Percentiles rank a stretch among this genome's conserved stretches.
phyloP scores from a whole-genome alignment of 2,888 invertebrate species.

The Pomacea canaliculata region DNA sequence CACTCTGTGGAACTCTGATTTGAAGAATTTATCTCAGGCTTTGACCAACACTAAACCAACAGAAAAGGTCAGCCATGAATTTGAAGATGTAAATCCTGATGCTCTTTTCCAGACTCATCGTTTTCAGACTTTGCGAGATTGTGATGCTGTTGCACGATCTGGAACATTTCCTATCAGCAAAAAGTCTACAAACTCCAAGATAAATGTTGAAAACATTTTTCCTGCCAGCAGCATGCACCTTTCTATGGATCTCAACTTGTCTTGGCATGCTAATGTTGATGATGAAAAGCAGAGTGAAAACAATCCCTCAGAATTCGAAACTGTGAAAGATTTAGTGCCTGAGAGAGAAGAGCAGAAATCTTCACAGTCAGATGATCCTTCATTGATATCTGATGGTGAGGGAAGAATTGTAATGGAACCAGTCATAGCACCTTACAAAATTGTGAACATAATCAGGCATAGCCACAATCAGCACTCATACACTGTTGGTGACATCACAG shows the following conservation, averaged over 20 bases:
- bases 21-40: slow-evolving; percentile 15
- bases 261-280: slow-evolving; percentile 24
- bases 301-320: slow-evolving; percentile 18
- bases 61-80: slow-evolving; percentile 46
- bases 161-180: slow-evolving; percentile 55
- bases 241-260: slow-evolving; percentile 29
- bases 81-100: slow-evolving; percentile 54
- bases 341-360: slow-evolving; percentile 7
- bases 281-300: slow-evolving; percentile 17
- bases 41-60: neutral
- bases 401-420: slow-evolving; percentile 13
- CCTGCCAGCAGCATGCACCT: neutral
- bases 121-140: slow-evolving; percentile 49
- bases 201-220: slow-evolving; percentile 20
- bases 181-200: slow-evolving; percentile 39
- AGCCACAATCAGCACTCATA: slow-evolving; percentile 23
- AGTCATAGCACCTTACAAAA: slow-evolving; percentile 21
- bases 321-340: neutral
- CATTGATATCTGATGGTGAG: slow-evolving; percentile 26
- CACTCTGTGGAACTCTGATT: slow-evolving; percentile 57
- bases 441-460: slow-evolving; percentile 30
- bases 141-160: slow-evolving; percentile 45
- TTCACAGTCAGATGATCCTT: slow-evolving; percentile 19
- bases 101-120: slow-evolving; percentile 47
- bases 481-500: slow-evolving; percentile 31